Base-by-base conservation (phyloP, 92 coral and sea anemone species). In the Porites divaricata region DNA sequence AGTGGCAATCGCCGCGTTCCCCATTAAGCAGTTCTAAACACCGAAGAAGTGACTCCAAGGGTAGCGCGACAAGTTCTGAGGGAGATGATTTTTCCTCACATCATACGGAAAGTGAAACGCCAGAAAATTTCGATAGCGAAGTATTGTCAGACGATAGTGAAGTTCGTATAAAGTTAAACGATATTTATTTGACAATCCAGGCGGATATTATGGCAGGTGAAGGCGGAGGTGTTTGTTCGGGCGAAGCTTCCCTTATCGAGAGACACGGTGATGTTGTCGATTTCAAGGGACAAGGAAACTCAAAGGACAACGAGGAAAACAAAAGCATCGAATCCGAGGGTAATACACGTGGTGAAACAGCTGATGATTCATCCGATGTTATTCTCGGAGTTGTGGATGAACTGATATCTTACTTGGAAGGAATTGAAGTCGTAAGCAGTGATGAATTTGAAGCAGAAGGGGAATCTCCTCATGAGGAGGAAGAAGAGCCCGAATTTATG, bases 341-440 rank as follows among this genome's bases (percentile, higher is more conserved):
- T 72, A 90, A 72, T 83, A 80, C 86, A 51, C 80, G 85, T 54
- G 92, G 89, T 62, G 91, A 86, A 41, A 74, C 81, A 48, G 73
- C 63, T 11, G 78, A 85, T 1, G 94, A 88, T 73, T 68, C 90
- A 20, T 89, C 95, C 25, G 94, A 88, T 79, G 89, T 89, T 14
- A 83, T 77, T 68, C 80, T 80, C 49, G 94, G 83, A 49, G 92
- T 94, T 72, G 95, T 94, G 8, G 98, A 92, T 67, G 98, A 94
- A 26, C 76, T 94, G 73, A 92, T 94, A 26, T 89, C 95, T 9
- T 94, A 89, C 79, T 82, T 94, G 67, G 93, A 92, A 73, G 83
- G 92, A 59, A 83, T 94, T 59, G 98, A 92, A 63, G 86, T 89
- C 14, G 90, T 89, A 65, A 94, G 98, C 52, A 93, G 93, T 35